phyloP scores from a whole-genome alignment of 2,797 vertebrate species.

The Trematomus bernacchii region DNA sequence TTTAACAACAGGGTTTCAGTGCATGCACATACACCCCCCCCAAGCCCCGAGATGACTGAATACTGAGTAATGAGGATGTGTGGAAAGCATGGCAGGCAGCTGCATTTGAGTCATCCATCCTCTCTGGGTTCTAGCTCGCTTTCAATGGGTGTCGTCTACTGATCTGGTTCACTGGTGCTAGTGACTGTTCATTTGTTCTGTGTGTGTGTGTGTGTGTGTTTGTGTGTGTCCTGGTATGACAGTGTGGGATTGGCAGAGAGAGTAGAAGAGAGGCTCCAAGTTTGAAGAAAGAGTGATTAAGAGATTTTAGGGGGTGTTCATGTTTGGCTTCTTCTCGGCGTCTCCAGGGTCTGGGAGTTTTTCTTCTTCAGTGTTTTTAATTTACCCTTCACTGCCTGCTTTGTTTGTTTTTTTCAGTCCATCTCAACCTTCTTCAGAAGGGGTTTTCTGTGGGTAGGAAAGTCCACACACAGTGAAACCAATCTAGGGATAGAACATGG shows the following conservation, averaged over 20 bases:
- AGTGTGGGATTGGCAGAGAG: constrained; percentile 15
- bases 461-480: constrained; percentile 8
- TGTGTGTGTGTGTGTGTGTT: background rate
- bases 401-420: background rate
- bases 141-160: constrained; percentile 60
- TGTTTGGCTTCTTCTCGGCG: constrained; percentile 21
- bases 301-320: constrained; percentile 26
- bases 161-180: constrained; percentile 50
- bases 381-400: constrained; percentile 6
- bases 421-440: background rate
- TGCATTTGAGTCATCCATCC: constrained; percentile 81
- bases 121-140: constrained; percentile 40
- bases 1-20: constrained; percentile 70
- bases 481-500: background rate
- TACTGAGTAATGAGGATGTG: constrained; percentile 84
- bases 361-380: background rate
- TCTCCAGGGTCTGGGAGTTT: background rate
- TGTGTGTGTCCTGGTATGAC: constrained; percentile 14
- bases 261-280: constrained; percentile 19
- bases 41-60: constrained; percentile 68
- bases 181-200: constrained; percentile 45
- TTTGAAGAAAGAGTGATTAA: constrained; percentile 31
- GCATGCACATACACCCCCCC: constrained; percentile 23
- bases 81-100: constrained; percentile 81
- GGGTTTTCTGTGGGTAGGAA: background rate